phyloP scores from a whole-genome alignment of 2,888 invertebrate genomes.

The Polydrusus tereticollis region DNA sequence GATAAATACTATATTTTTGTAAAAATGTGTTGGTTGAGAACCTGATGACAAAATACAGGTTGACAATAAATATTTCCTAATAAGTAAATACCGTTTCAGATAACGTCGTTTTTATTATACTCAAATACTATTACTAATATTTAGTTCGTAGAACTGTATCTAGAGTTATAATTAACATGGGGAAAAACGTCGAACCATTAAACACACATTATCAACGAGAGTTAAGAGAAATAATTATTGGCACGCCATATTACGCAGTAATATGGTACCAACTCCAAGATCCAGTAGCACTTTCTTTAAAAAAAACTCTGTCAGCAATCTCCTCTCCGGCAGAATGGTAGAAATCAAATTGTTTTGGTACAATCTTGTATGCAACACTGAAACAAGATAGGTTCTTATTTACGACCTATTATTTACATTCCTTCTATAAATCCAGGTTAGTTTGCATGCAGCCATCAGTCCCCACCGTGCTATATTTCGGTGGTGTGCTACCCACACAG shows the following conservation, averaged over 20 bases:
- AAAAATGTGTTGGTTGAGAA: neutral
- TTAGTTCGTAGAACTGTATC: neutral
- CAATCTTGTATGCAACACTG: slow-evolving; percentile 30
- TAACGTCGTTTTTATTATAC: slow-evolving; percentile 29
- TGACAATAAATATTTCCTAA: slow-evolving; percentile 31
- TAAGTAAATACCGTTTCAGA: slow-evolving; percentile 30
- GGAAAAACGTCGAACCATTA: too few relatives aligned
- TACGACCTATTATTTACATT: too few relatives aligned
- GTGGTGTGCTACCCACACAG: too few relatives aligned
- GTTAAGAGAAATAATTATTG: neutral
- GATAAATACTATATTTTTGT: neutral
- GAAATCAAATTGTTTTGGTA: slow-evolving; percentile 32
- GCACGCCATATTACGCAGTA: slow-evolving; percentile 14
- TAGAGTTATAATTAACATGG: neutral
- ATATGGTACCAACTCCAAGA: slow-evolving; percentile 29
- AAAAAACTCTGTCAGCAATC: slow-evolving; percentile 36
- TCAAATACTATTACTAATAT: slow-evolving; percentile 33
- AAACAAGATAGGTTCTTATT: slow-evolving; percentile 16
- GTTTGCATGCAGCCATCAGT: too few relatives aligned
- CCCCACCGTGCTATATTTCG: too few relatives aligned
- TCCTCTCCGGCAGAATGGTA: slow-evolving; percentile 28
- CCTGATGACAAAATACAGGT: slow-evolving; percentile 23
- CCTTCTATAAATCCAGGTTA: too few relatives aligned
- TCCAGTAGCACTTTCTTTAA: slow-evolving; percentile 3
- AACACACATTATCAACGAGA: too few relatives aligned